Evolutionary conservation across 2,113 vertebrate species (phyloP), one percentile per base, ranked within the genome.

Genomic region (Dicerorhinus sumatrensis): DNA sequence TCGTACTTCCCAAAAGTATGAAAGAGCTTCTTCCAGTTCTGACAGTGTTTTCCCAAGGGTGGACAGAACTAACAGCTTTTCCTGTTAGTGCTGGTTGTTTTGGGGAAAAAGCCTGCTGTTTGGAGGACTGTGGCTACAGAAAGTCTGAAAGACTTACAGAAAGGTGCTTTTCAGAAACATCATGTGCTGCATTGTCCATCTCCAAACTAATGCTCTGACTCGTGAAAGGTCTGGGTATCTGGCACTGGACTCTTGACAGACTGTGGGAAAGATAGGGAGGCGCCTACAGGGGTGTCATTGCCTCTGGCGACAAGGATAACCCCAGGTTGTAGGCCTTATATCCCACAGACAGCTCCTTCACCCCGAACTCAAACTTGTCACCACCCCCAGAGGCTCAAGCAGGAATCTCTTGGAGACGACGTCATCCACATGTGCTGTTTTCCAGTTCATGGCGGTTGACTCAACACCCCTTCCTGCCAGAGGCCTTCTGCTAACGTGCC

Each of bases 401-500:
- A 80, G 56, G 51, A 39, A n/a, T 42, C 60, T 83, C 62, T 11
- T 16, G 33, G 83, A 79, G 73, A 81, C 20, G 1, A 96, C 81
- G 89, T 67, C 60, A 51, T 65, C 94, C 70, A 65, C 77, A 46
- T 46, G 88, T 72, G 82, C 90, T 80, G 42, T 72, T 95, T 79
- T 63, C 87, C 67, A 76, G 84, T 70, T 31, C 75, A 94, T 18
- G 62, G 90, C 60, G 54, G 89, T 56, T 92, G 96, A 94, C 48
- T 48, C 36, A 6, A 7, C 31, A 63, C 11, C 88, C 82, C 91
- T 92, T 72, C 84, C 80, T 85, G 96, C 96, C 88, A 82, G 96
- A 82, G 89, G 96, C 94, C 89, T 86, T 86, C 84, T 56, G 72
- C 96, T 77, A 46, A 31, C 0, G 0, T 79, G 94, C 98, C 97